A percentile compares a stretch with the other conserved stretches of the same genome.
These are phyloP conservation scores for Mallotus villosus DNA, from an alignment of 2,797 vertebrate species.

Conservation along the genomic window DNA sequence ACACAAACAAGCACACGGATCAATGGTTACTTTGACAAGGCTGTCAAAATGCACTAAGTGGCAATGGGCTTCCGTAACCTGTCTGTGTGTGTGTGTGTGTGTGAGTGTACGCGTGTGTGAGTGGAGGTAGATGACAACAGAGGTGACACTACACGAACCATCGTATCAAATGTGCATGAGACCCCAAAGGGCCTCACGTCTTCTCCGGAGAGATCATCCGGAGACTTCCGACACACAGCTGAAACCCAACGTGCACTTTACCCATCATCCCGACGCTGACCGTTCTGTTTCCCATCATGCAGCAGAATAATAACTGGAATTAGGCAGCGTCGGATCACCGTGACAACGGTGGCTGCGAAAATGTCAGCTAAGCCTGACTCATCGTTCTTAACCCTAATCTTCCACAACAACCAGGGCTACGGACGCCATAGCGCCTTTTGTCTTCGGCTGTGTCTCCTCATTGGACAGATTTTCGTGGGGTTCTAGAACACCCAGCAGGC, in stretches of 20 bases:
- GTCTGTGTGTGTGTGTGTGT: background rate
- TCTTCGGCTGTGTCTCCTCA: too few species aligned
- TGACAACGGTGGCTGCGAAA: constrained; percentile 63
- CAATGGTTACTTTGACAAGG: constrained; percentile 71
- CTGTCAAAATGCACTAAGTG: constrained; percentile 72
- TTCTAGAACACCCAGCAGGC: too few species aligned
- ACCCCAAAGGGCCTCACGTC: too few species aligned
- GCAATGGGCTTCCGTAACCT: constrained; percentile 75
- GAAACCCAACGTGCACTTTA: constrained; percentile 28
- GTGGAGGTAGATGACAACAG: background rate
- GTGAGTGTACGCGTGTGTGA: background rate
- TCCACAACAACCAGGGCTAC: constrained; percentile 56
- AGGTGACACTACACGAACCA: background rate
- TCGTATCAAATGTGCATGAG: background rate
- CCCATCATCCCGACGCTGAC: constrained; percentile 37
- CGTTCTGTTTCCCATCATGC: constrained; percentile 66
- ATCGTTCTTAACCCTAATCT: constrained; percentile 73
- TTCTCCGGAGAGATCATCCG: background rate
- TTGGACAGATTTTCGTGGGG: too few species aligned
- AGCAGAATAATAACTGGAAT: constrained; percentile 79
- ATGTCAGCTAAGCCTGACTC: constrained; percentile 73
- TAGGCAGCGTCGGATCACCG: constrained; percentile 66
- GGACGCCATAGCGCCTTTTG: too few species aligned
- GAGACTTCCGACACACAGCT: background rate
- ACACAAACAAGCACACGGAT: constrained; percentile 75